Conservation (phyloP, 1,140 invertebrate genomes). For the Zaprionus taronus region DNA sequence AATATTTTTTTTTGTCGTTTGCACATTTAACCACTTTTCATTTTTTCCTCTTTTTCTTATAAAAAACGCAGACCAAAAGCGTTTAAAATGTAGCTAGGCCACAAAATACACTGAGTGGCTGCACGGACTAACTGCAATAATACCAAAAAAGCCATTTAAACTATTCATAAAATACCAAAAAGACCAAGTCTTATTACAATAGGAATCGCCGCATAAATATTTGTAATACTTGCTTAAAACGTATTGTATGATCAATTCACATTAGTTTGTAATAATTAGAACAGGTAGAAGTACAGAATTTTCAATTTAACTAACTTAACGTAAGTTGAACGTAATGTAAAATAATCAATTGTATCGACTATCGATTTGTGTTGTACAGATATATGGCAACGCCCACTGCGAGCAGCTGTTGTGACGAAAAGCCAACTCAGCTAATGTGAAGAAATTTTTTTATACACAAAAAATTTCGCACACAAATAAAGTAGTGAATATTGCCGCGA, state of each 20-base stretch:
- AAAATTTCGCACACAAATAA: slow-evolving; percentile 44
- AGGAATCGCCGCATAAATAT: background rate
- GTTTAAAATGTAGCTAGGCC: slow-evolving; percentile 36
- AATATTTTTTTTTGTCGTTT: slow-evolving; percentile 1
- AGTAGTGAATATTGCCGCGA: slow-evolving; percentile 27
- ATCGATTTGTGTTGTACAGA: slow-evolving; percentile 3
- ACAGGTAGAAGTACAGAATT: background rate
- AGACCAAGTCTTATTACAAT: background rate
- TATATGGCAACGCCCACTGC: slow-evolving; percentile 27
- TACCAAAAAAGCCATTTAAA: background rate
- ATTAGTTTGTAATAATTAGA: background rate
- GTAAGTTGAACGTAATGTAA: background rate
- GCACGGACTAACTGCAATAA: background rate
- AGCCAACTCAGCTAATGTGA: slow-evolving; percentile 67
- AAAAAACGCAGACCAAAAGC: slow-evolving; percentile 32
- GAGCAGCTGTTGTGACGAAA: slow-evolving; percentile 65
- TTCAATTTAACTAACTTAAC: background rate
- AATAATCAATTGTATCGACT: background rate
- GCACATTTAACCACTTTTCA: slow-evolving; percentile 16
- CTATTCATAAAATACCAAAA: background rate
- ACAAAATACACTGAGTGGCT: slow-evolving; percentile 12
- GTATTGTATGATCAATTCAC: background rate
- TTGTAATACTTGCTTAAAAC: background rate
- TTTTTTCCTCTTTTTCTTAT: slow-evolving; percentile 28
- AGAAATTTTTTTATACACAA: slow-evolving; percentile 76